Evolutionary conservation across 2,797 vertebrate species (phyloP).

Genomic region (Hylomyscus alleni): DNA sequence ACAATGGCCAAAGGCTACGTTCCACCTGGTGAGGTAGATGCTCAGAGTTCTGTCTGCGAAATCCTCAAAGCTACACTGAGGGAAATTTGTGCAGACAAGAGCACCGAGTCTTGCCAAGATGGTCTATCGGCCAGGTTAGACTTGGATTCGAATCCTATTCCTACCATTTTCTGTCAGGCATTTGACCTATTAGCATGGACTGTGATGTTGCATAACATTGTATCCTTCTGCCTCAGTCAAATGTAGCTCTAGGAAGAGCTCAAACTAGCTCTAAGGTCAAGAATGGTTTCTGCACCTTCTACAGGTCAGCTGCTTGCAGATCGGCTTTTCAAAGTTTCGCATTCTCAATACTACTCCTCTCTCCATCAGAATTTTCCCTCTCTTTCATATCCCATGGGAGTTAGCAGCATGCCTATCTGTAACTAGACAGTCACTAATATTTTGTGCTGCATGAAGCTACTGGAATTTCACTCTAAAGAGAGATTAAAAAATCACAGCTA

Average conservation of each 20-base stretch:
- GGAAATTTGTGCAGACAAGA: neutral
- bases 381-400: neutral
- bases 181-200: neutral
- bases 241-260: neutral
- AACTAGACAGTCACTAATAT: neutral
- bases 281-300: neutral
- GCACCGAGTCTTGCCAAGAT: neutral
- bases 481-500: neutral
- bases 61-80: neutral
- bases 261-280: neutral
- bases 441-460: neutral
- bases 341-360: neutral
- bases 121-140: neutral
- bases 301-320: neutral
- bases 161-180: neutral
- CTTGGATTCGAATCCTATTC: constrained; percentile 18
- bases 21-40: neutral
- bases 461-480: neutral
- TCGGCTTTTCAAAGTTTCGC: neutral
- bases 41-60: constrained; percentile 7
- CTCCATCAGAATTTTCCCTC: neutral
- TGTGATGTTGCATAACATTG: neutral
- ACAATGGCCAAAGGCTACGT: neutral
- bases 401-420: neutral
- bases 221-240: neutral